Evolutionary conservation across 1,140 invertebrate genomes (phyloP), one percentile per base, ranked within the genome.

Genomic region (Sipha flava): DNA sequence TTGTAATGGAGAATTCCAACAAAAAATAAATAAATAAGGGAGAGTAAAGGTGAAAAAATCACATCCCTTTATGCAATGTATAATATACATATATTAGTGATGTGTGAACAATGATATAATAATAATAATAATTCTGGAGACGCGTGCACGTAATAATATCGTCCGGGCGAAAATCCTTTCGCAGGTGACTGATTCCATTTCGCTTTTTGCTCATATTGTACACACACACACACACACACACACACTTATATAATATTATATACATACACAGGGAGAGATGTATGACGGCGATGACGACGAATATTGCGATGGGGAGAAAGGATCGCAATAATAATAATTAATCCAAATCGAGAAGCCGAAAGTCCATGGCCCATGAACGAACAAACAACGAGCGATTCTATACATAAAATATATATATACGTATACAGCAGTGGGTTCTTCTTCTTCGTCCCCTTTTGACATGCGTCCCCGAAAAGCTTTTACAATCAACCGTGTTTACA

Each of bases 271-370:
- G 3, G 40, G 40, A 12, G 40, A 43, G 40, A 62, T 34, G 3
- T 62, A 62, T 4, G 12, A 18, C 10, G 9, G 23, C 49, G 21
- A 54, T 26, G 21, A 59, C 16, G 57, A 62, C 29, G 31, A 29
- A 59, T 29, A 10, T 57, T 1, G 23, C n/a, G 62, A 66, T 9
- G 64, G 21, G 62, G 34, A 14, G 40, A 70, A 70, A 52, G 45
- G 49, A 75, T 54, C 45, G 49, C 49, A 75, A 77, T 77, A 57
- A 57, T 77, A 77, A 77, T 77, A 77, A 77, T 77, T 59, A 77
- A 59, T 57, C 72, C 49, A 18, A 77, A 77, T 77, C 52, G 47
- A 77, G 73, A 77, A 75, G 70, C 70, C 70, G 70, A 49, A 49
- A 43, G 66, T 54, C 47, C 31, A 18, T 34, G 49, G 70, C 29